A percentile compares a stretch with the other conserved stretches of the same genome.
These are phyloP conservation scores for Drosophila funebris DNA, from an alignment of 1,140 invertebrate genomes.

Conservation along the genomic window DNA sequence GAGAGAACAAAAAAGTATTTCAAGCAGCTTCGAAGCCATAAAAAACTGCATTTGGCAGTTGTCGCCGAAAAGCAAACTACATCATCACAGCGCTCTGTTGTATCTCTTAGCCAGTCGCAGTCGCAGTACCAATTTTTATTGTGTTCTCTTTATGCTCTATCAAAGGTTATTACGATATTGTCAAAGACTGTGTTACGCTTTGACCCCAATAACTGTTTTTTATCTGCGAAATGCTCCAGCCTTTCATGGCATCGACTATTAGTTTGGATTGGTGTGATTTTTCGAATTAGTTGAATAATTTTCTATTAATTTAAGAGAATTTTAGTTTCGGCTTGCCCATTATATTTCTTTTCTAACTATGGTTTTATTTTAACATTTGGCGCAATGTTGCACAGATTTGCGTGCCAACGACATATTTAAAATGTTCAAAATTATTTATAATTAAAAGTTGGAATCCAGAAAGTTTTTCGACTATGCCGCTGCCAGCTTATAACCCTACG, in stretches of 20 bases:
- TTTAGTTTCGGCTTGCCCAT: background rate
- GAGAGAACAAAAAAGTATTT: slow-evolving; percentile 70
- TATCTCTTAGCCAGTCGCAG: slow-evolving; percentile 3
- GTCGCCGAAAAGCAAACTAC: slow-evolving; percentile 58
- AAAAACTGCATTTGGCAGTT: slow-evolving; percentile 80
- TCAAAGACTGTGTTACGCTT: background rate
- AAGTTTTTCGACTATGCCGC: slow-evolving; percentile 56
- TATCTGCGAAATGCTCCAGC: background rate
- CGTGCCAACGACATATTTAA: slow-evolving; percentile 81
- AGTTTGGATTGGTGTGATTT: background rate
- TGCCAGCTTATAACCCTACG: slow-evolving; percentile 32
- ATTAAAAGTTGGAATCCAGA: slow-evolving; percentile 80
- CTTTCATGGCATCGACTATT: background rate
- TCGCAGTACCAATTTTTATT: slow-evolving; percentile 1
- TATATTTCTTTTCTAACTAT: slow-evolving; percentile 12
- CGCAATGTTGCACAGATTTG: slow-evolving; percentile 71
- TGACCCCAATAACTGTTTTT: background rate
- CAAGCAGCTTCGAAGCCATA: slow-evolving; percentile 77
- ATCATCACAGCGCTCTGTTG: slow-evolving; percentile 25
- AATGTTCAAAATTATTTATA: slow-evolving; percentile 81
- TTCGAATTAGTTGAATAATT: background rate
- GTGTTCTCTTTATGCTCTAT: background rate
- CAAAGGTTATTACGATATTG: background rate
- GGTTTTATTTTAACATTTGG: slow-evolving; percentile 56
- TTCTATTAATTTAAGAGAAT: slow-evolving; percentile 2